Base-by-base conservation (phyloP, 2,797 vertebrate genomes). In the Argentina silus region DNA sequence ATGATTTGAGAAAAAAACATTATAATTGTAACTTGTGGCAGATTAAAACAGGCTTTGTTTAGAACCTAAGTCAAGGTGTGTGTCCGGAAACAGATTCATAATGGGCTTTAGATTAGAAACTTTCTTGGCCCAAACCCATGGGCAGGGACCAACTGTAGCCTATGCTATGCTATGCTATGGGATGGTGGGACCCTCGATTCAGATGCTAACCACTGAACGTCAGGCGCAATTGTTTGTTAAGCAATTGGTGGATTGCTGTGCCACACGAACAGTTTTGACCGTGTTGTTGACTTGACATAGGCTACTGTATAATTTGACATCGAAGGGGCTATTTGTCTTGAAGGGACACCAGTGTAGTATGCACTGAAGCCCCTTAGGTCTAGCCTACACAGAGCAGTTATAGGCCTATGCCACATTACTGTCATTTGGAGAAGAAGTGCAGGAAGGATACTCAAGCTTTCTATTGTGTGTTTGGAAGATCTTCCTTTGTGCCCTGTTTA, bases 21-120 rank as follows among this genome's bases (percentile, higher is more conserved):
- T 4, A 61, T 23, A 2, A 36, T 36, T 36, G 27, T 7, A 60
- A 36, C 7, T 27, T 42, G 11, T 27, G 64, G 0, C 17, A 12
- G 3, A 45, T 19, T 48, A n/a, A 65, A 44, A 44, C 42, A 45
- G 9, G 36, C 17, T 66, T 66, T 11, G 23, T 53, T 36, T 10
- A 55, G 27, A 17, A 55, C 12, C 1, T 43, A 36, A 69, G n/a
- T 36, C 2, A 44, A 12, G 14, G 6, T 69, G 57, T 44, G 21
- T 11, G 1, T 15, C 2, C 2, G 21, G 45, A 17, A 27, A 57
- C 36, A 14, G 67, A 43, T 44, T 69, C 14, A 73, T 66, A 79
- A 78, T 67, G 70, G 66, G 67, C 44, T 82, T 78, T 79, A 69
- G 70, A 56, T 73, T 7, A 81, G 50, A 56, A 17, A 48, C 27